Evolutionary conservation across 2,797 vertebrate species (phyloP), one percentile per base, ranked within the genome.

Genomic region (Agapornis canus): DNA sequence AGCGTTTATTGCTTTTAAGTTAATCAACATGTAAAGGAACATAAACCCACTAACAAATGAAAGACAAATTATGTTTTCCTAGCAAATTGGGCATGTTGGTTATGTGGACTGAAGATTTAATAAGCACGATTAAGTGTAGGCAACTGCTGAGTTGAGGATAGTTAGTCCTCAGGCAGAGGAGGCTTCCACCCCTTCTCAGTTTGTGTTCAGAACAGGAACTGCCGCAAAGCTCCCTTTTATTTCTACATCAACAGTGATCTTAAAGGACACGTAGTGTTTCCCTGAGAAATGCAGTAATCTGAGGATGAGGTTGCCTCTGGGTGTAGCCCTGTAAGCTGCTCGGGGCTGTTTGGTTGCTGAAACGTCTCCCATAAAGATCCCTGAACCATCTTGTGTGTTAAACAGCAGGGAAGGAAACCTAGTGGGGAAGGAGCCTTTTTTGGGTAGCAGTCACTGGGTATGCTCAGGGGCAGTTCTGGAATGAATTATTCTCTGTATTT

Each of bases 31-130:
- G 4, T 43, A 95, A 91, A 56, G 11, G 18, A 88, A 57, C 4
- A 7, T 63, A 29, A 64, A 78, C 27, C 1, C 64, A 5, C 48
- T 57, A 78, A 90, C 90, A 92, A 88, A 78, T 49, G 57, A 52
- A 78, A 88, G 80, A 59, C 61, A 90, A 80, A 90, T 49, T 17
- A 56, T 66, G 66, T 96, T 95, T 95, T 83, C 80, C 57, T 43
- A 64, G 76, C 52, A 90, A 94, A 91, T 80, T 1, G 13, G 76
- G 82, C 72, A 31, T 65, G 65, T 23, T 86, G 48, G 48, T 71
- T 5, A 18, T 68, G 72, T 75, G 56, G 56, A 10, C 79, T 68
- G 80, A 60, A 49, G 90, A 43, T 82, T 79, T 85, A 63, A 54
- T 54, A 35, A 42, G 49, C 40, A 23, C 40, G 40, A 87, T 91